Conservation (phyloP, 2,113 vertebrate genomes). For the Burhinus oedicnemus region DNA sequence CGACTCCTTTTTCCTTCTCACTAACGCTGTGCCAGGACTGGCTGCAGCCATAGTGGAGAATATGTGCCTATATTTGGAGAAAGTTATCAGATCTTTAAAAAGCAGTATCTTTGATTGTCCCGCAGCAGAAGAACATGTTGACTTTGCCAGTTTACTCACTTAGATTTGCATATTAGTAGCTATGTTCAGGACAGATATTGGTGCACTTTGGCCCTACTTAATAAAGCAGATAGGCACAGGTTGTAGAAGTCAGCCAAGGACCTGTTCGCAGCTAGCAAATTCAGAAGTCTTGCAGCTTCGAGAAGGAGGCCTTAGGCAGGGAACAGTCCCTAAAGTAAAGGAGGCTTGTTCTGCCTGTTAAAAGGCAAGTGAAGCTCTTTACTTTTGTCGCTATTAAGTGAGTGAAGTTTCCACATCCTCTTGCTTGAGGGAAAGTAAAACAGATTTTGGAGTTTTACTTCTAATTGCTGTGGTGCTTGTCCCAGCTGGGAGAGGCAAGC, state of each 20-base stretch:
- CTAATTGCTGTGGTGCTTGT: not conserved
- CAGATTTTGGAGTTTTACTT: not conserved
- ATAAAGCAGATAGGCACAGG: not conserved
- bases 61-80: not conserved
- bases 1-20: not conserved
- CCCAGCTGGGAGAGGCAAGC: not conserved
- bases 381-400: not conserved
- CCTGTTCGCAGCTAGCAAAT: not conserved
- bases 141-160: not conserved
- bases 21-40: not conserved
- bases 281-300: not conserved
- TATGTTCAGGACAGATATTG: not conserved
- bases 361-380: not conserved
- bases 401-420: not conserved
- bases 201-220: not conserved
- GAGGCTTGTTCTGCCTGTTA: not conserved
- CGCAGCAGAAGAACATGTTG: not conserved
- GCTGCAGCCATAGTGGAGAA: not conserved
- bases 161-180: not conserved
- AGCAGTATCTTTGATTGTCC: not conserved
- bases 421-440: not conserved
- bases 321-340: not conserved
- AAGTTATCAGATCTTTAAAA: not conserved
- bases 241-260: not conserved
- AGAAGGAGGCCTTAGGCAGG: not conserved